Percentiles rank a stretch among this genome's conserved stretches.
Conservation (phyloP, 2,888 invertebrate species). For the Netelia inedita region DNA sequence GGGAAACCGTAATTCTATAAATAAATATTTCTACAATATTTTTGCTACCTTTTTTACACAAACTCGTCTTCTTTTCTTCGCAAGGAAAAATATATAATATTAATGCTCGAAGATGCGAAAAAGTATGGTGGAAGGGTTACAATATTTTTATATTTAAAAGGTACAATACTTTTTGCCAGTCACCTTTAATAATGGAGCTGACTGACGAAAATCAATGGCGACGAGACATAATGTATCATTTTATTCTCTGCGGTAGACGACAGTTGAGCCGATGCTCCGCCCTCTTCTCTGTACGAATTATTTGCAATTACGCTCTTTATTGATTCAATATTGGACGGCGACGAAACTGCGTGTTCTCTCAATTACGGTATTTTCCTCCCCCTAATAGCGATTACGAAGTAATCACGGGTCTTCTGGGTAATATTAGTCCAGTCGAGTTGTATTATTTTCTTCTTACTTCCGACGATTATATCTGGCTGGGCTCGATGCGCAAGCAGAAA, state of each 20-base stretch:
- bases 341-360: background rate
- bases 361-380: conserved; percentile 6
- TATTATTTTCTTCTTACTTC: background rate
- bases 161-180: background rate
- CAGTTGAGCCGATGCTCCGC: conserved; percentile 32
- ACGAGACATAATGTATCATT: conserved; percentile 16
- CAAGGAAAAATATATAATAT: no score
- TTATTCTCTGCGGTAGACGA: background rate
- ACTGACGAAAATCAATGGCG: background rate
- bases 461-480: background rate
- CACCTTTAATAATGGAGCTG: background rate
- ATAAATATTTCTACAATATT: no score
- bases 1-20: no score
- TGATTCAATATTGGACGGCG: conserved; percentile 53
- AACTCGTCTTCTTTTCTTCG: no score
- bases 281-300: background rate
- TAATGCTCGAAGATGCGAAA: no score
- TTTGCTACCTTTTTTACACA: no score
- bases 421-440: background rate
- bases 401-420: conserved; percentile 18
- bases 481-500: background rate
- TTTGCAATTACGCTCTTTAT: conserved; percentile 54
- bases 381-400: conserved; percentile 28
- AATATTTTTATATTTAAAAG: no score
- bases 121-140: no score